A percentile compares a stretch with the other conserved stretches of the same genome.
Evolutionary conservation across 2,113 vertebrate genomes (phyloP).

Genomic region (Labeo rohita): DNA sequence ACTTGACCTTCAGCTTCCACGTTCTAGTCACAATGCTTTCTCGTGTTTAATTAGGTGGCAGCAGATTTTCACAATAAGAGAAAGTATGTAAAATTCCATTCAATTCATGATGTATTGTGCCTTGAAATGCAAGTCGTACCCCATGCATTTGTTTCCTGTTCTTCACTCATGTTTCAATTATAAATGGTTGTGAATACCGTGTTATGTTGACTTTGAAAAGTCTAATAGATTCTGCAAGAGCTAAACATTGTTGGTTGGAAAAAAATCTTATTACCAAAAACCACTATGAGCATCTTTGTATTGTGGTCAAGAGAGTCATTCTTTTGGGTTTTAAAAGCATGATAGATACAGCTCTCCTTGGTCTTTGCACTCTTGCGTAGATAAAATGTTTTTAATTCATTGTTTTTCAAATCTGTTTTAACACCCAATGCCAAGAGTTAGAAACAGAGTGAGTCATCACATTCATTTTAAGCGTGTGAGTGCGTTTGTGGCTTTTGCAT

Average conservation of each 20-base stretch:
- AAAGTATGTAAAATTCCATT: too few relatives aligned
- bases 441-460: constrained; percentile 33
- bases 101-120: background rate
- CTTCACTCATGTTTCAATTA: background rate
- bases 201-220: background rate
- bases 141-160: background rate
- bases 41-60: background rate
- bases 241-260: background rate
- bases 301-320: background rate
- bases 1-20: background rate
- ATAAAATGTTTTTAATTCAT: constrained; percentile 1
- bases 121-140: background rate
- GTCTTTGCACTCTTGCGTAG: background rate
- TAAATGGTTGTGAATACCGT: background rate
- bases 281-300: background rate
- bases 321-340: constrained; percentile 37
- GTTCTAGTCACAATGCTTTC: background rate
- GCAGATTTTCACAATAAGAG: background rate
- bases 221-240: background rate
- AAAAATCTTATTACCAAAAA: background rate
- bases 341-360: constrained; percentile 6
- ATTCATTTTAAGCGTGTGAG: constrained; percentile 18
- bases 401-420: constrained; percentile 21
- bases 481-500: constrained; percentile 10
- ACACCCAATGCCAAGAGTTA: constrained; percentile 6